Conservation (phyloP, 2,113 vertebrate species). For the Dipodomys ordii region DNA sequence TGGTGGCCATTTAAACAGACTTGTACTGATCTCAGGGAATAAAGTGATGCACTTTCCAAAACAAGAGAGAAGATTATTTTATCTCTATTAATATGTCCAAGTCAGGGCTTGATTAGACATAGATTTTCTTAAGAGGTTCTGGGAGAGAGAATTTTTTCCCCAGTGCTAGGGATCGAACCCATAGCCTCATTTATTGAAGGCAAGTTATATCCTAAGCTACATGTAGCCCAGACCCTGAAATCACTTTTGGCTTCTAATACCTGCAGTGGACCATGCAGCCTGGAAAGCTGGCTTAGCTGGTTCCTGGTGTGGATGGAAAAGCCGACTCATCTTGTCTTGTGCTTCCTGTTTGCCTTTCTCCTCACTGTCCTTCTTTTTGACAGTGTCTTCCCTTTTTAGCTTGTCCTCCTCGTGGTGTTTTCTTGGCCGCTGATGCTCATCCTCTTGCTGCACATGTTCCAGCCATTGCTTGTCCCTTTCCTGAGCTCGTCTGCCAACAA, state of each 20-base stretch:
- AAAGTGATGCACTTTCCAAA: background rate
- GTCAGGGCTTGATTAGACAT: background rate
- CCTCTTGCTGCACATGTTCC: conserved; percentile 85
- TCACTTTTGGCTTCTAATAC: conserved; percentile 74
- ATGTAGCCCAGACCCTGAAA: background rate
- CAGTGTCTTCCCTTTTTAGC: conserved; percentile 85
- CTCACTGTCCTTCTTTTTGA: conserved; percentile 88
- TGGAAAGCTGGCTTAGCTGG: conserved; percentile 84
- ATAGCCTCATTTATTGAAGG: too few relatives aligned
- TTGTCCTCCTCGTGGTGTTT: conserved; percentile 87
- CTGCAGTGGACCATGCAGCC: conserved; percentile 91
- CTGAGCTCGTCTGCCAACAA: conserved; percentile 83
- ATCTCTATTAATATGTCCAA: background rate
- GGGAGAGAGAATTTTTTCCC: background rate
- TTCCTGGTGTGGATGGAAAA: conserved; percentile 92
- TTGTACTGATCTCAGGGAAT: background rate
- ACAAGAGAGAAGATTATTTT: background rate
- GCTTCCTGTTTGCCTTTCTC: conserved; percentile 89
- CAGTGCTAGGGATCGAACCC: background rate
- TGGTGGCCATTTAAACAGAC: background rate
- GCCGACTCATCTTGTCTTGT: conserved; percentile 92
- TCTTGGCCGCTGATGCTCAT: conserved; percentile 82
- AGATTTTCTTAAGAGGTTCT: background rate
- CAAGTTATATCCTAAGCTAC: background rate
- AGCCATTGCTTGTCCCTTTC: conserved; percentile 88